Evolutionary conservation across 2,113 vertebrate species (phyloP).

Genomic region (Nycticorax nycticorax): DNA sequence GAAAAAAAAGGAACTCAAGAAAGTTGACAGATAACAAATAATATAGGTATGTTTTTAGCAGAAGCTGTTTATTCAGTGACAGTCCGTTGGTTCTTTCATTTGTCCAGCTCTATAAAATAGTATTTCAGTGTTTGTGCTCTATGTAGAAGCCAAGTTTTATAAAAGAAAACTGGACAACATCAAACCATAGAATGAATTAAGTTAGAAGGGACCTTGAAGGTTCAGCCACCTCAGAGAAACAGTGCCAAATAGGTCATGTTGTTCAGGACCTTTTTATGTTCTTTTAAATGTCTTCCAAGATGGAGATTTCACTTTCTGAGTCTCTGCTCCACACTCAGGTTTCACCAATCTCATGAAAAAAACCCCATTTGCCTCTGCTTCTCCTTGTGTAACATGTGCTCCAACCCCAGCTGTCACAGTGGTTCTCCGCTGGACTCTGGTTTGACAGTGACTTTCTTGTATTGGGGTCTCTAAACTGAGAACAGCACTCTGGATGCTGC

Average conservation of each 20-base stretch:
- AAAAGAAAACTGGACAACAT: rapidly evolving
- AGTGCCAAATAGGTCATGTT: neutral
- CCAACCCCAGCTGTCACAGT: neutral
- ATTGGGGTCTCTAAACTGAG: neutral
- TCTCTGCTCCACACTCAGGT: neutral
- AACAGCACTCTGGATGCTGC: neutral
- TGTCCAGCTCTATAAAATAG: neutral
- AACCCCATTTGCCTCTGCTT: neutral
- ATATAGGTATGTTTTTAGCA: neutral
- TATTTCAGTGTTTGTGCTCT: neutral
- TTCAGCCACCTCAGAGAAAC: neutral
- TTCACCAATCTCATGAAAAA: neutral
- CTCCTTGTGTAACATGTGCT: neutral
- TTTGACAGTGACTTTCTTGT: neutral
- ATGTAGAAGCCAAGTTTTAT: neutral
- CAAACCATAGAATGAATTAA: neutral
- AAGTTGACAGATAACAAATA: neutral
- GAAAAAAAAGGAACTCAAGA: neutral
- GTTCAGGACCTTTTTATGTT: neutral
- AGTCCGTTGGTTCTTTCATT: neutral
- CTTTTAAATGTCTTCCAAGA: neutral
- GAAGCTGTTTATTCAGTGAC: neutral
- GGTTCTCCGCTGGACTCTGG: neutral
- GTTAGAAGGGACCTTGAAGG: neutral
- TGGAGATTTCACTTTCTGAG: neutral